Conservation (phyloP, 2,797 vertebrate species). For the Arremon brunneinucha region DNA sequence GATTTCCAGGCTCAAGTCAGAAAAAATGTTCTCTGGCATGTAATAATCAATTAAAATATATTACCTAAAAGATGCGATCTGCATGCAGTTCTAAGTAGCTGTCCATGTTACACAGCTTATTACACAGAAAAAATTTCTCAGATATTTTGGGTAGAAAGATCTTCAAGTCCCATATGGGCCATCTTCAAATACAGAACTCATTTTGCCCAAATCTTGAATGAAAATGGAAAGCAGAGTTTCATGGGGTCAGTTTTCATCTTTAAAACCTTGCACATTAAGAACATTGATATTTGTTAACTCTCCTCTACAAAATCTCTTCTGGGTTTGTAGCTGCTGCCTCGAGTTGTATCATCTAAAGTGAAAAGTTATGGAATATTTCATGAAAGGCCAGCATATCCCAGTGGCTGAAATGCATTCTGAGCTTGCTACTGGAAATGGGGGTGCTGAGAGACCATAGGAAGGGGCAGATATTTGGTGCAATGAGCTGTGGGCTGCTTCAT, state of each 20-base stretch:
- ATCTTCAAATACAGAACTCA: background rate
- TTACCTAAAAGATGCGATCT: background rate
- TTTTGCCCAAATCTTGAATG: background rate
- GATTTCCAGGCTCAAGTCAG: background rate
- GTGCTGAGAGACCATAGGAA: background rate
- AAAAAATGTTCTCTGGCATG: background rate
- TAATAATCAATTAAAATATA: background rate
- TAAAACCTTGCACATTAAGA: background rate
- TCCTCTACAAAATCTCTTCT: background rate
- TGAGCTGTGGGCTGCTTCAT: background rate
- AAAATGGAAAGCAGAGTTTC: background rate
- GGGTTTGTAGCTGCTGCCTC: background rate
- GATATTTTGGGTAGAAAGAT: background rate
- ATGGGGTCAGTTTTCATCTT: background rate
- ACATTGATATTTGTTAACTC: background rate
- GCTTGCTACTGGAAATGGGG: background rate
- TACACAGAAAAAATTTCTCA: background rate
- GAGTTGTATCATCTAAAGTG: background rate
- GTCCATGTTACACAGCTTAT: background rate
- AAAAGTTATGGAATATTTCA: background rate
- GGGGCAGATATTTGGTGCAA: background rate
- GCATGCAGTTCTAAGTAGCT: background rate
- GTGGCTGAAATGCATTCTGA: background rate
- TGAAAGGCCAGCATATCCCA: background rate
- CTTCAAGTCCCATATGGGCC: background rate